Base-by-base conservation (phyloP, 2,113 vertebrate genomes). In the Pelobates fuscus region DNA sequence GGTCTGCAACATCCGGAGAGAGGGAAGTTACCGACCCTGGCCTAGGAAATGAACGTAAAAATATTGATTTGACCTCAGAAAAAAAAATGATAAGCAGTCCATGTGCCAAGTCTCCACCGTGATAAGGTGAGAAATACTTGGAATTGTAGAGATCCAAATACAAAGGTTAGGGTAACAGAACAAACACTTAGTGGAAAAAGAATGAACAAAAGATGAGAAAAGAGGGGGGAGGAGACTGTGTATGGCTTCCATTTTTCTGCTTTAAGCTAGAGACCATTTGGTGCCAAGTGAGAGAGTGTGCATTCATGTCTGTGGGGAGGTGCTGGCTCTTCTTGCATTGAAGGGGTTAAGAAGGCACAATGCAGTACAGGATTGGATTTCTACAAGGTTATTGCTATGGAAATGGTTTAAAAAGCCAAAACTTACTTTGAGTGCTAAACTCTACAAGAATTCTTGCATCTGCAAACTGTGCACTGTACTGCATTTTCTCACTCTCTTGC, bases 391-490 rank as follows among this genome's bases (percentile, higher is more conserved):
- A 67, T 59, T 66, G 37, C 41, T 20, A 60, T 43, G 43, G 2
- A 75, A 67, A 76, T 59, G 37, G 41, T 55, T 67, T 76, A 60
- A 67, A 67, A 76, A 76, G 54, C 61, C 63, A 67, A 46, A 76
- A 76, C 72, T 76, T 76, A 76, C 72, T 76, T 76, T 76, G 72
- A 30, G 72, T 67, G 72, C 64, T 76, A 76, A 76, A 76, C 55
- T 76, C 72, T 76, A 76, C 72, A 76, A 67, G 64, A 59, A 76
- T 76, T 60, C 72, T 76, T 67, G 72, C 66, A 67, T 76, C 72
- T 60, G 72, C 54, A 76, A 30, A 55, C 46, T 68, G 66, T 68
- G 49, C 25, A 68, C 21, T 67, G 72, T 76, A 76, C 41, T 76
- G 72, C 72, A 76, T 76, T 67, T 67, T 76, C 64, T 76, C 72